Evolutionary conservation across 64 coral and sea anemone species (phyloP), one percentile per base, ranked within the genome.

Genomic region (Anthopleura sola): DNA sequence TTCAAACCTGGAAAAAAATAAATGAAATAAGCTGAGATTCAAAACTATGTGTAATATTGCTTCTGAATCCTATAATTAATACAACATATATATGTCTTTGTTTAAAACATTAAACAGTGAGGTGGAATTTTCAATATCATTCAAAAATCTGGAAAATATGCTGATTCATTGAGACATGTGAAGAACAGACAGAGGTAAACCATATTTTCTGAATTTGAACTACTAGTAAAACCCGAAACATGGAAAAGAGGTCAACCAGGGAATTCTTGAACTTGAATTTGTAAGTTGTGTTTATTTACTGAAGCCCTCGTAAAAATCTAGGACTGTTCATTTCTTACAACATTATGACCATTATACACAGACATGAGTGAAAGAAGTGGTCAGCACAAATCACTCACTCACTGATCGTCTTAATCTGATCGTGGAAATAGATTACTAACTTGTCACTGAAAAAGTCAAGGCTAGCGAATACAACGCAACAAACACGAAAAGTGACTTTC

Each of bases 301-400:
- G 12, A 71, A 71, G 66, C 66, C 23, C 66, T 71, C 11, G 29
- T 71, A 71, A 26, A 36, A 76, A 79, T 79, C 37, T 18, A 79
- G 34, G 47, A 79, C 37, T 40, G 76, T 40, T 79, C 37, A 79
- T 37, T 48, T 79, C n/a, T 36, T 34, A 71, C 26, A 71, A 71
- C n/a, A 71, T 71, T 44, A 44, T 44, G 40, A 7, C 50, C 2
- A 53, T 15, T 47, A 48, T 47, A 44, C 76, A 3, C 23, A 79
- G 44, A 44, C 76, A 79, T 47, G n/a, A 71, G 10, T 71, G 66
- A 71, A 71, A 71, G 66, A 71, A 71, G 3, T 71, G 66, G 26
- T 71, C 66, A 71, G 66, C 66, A 71, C 66, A 71, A 71, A 71
- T 71, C 66, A 71, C 66, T 71, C 66, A 71, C 66, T 33, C 66